Evolutionary conservation across 2,888 invertebrate genomes (phyloP), one percentile per base, ranked within the genome.

Genomic region (Tubulanus polymorphus): DNA sequence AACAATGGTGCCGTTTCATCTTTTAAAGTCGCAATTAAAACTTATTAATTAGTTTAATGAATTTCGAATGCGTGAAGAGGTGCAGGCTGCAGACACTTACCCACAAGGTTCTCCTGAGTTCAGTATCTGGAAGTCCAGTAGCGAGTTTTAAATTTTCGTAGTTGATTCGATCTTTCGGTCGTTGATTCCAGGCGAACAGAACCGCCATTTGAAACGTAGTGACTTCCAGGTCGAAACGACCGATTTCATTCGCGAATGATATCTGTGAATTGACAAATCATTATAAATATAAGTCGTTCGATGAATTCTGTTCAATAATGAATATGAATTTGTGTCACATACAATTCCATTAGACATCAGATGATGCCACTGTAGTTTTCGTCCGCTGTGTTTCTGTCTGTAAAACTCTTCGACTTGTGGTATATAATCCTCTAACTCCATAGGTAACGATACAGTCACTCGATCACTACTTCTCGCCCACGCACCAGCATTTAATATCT

Each of bases 141-240:
- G 97, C 96, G 64, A 99, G 83, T 70, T 93, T 85, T 57, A 99
- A 83, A 82, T 95, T 95, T 81, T 99, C 99, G 74, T 95, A 94
- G n/a, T 91, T 89, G 60, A 99, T 88, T 80, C 87, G 90, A 72
- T 96, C 95, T 67, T 87, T 63, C 1, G 93, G 93, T 63, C 96
- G 85, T 78, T 96, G 94, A 83, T 99, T 99, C 96, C 96, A 99
- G 18, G 95, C 93, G 82, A 96, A 97, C 45, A 99, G 82, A 18
- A 99, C 96, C 37, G 96, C 95, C 96, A 99, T 96, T 86, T 99
- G 99, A 81, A 97, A 97, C 27, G 99, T 97, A 15, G 97, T 99
- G 5, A 99, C 96, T 78, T 99, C 99, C 69, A 99, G 83, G 81
- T 99, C 99, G 81, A 91, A 99, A 67, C 91, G 87, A 3, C 79